Conservation (phyloP, 2,113 vertebrate species). For the Cynocephalus volans region DNA sequence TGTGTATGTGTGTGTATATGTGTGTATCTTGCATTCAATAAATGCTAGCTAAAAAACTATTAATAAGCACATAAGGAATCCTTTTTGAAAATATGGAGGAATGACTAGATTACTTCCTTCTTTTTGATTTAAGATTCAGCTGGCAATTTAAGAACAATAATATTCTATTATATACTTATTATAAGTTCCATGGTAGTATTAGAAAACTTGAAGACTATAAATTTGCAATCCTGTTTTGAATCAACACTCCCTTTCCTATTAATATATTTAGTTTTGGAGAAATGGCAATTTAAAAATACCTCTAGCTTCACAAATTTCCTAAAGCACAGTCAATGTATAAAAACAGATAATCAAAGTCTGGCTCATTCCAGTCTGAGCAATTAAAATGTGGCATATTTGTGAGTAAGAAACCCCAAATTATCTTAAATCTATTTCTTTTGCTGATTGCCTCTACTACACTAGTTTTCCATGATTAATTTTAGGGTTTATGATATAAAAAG, state of each 20-base stretch:
- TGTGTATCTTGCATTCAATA: neutral
- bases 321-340: neutral
- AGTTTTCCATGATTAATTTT: slow-evolving; percentile 58
- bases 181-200: slow-evolving; percentile 25
- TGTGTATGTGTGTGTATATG: neutral
- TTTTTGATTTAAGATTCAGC: slow-evolving; percentile 31
- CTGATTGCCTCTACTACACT: neutral
- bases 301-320: slow-evolving; percentile 7
- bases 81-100: slow-evolving; percentile 21
- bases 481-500: slow-evolving; percentile 25
- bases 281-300: neutral
- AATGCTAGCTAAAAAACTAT: neutral
- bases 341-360: slow-evolving; percentile 46
- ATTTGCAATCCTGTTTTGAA: slow-evolving; percentile 36
- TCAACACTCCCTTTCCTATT: neutral
- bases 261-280: slow-evolving; percentile 59
- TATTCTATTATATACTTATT: neutral
- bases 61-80: neutral
- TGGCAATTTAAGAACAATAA: neutral
- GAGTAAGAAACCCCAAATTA: slow-evolving; percentile 47
- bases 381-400: slow-evolving; percentile 53
- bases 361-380: slow-evolving; percentile 23
- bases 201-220: slow-evolving; percentile 38
- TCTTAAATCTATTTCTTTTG: slow-evolving; percentile 27
- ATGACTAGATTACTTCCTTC: neutral